These are phyloP conservation scores for Aromia moschata DNA, from an alignment of 2,888 invertebrate species.

Conservation along the genomic window DNA sequence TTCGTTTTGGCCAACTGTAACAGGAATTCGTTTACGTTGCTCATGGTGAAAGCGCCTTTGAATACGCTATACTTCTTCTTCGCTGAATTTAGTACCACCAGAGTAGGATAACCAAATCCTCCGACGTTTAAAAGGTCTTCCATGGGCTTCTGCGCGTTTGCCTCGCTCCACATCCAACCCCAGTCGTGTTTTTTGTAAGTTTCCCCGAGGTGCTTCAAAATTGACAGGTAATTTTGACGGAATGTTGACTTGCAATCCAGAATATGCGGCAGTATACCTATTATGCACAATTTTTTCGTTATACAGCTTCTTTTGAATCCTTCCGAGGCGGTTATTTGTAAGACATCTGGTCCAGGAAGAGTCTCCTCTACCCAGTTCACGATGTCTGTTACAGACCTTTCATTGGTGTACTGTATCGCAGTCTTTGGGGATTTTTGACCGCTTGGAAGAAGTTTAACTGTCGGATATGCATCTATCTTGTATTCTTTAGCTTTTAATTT, in stretches of 20 bases:
- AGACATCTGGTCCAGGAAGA: conserved; percentile 63
- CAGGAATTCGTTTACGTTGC: conserved; percentile 34
- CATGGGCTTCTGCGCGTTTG: conserved; percentile 78
- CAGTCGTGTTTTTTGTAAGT: conserved; percentile 92
- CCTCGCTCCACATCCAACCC: conserved; percentile 97
- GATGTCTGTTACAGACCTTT: conserved; percentile 84
- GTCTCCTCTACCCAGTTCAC: conserved; percentile 85
- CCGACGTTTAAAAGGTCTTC: conserved; percentile 91
- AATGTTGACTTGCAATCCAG: conserved; percentile 93
- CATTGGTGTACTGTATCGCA: conserved; percentile 76
- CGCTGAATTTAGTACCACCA: conserved; percentile 93
- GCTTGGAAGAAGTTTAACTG: conserved; percentile 86
- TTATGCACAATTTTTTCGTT: conserved; percentile 86
- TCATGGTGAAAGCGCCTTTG: conserved; percentile 25
- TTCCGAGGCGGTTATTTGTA: conserved; percentile 80
- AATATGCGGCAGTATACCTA: conserved; percentile 90
- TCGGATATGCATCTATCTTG: conserved; percentile 89
- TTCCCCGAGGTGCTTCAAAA: conserved; percentile 77
- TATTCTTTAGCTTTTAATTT: conserved; percentile 79
- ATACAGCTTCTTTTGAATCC: conserved; percentile 70
- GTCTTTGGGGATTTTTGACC: conserved; percentile 74
- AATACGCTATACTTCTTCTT: conserved; percentile 75
- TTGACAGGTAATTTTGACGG: conserved; percentile 81
- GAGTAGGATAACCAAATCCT: conserved; percentile 88
- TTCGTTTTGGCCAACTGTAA: conserved; percentile 77